Conservation (phyloP, 2,113 vertebrate species). For the Actenoides hombroni region DNA sequence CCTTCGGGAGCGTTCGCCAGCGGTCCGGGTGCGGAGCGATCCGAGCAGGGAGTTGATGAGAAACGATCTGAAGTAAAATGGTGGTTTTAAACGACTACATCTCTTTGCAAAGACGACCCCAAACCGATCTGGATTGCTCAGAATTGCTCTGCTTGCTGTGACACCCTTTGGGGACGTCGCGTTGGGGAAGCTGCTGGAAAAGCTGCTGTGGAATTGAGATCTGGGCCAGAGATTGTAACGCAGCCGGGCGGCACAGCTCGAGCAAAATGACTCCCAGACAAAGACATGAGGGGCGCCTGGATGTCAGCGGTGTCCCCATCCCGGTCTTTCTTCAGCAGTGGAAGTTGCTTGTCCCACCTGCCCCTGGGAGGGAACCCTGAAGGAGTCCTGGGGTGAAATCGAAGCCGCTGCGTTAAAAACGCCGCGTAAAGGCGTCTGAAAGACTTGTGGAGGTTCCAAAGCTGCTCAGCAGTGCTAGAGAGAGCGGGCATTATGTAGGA, state of each 20-base stretch:
- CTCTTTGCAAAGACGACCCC: background rate
- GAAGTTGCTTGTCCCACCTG: background rate
- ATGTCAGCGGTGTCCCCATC: background rate
- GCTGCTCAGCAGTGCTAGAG: background rate
- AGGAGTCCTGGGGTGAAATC: background rate
- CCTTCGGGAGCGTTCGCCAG: background rate
- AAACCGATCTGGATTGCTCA: background rate
- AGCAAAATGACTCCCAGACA: background rate
- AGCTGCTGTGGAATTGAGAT: background rate
- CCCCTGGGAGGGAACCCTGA: background rate
- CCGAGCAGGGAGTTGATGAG: background rate
- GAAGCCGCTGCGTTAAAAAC: background rate
- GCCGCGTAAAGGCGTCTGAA: background rate
- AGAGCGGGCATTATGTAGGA: background rate
- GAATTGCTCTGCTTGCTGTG: background rate
- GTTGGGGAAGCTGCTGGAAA: background rate
- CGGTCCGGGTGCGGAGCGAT: background rate
- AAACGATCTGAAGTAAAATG: background rate
- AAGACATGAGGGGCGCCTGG: background rate
- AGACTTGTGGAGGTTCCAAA: background rate
- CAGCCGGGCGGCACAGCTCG: background rate
- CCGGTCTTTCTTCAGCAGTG: background rate
- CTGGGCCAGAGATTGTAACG: background rate
- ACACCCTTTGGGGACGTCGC: background rate
- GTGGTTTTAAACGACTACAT: rapidly evolving